phyloP scores from a whole-genome alignment of 2,888 invertebrate species.

The Callinectes sapidus region DNA sequence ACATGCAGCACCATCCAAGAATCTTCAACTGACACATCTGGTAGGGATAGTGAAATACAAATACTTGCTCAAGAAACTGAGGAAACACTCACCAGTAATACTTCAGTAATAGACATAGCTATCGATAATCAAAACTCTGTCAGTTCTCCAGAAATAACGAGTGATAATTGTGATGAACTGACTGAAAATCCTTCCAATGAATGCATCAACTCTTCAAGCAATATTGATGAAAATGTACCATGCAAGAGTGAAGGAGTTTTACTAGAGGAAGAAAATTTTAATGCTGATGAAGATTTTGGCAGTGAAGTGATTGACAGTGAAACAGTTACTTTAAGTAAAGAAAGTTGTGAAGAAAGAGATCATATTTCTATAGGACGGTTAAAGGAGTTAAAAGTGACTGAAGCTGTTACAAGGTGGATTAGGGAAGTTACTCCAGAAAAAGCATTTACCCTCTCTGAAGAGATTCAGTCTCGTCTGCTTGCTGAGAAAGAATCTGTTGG shows the following conservation, averaged over 20 bases:
- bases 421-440: conserved; percentile 72
- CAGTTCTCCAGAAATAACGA: conserved; percentile 10
- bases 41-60: conserved; percentile 23
- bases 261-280: conserved; percentile 19
- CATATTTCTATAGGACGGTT: conserved; percentile 44
- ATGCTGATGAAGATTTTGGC: conserved; percentile 2
- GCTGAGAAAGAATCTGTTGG: conserved; percentile 33
- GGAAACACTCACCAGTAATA: conserved; percentile 19
- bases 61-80: conserved; percentile 41
- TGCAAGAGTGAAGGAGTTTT: conserved; percentile 19
- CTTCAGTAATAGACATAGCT: background rate
- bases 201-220: conserved; percentile 1
- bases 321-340: conserved; percentile 34
- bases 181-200: conserved; percentile 19
- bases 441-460: conserved; percentile 68
- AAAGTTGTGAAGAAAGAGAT: conserved; percentile 35
- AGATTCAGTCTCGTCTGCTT: conserved; percentile 52
- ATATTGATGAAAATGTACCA: conserved; percentile 4
- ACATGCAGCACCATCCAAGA: background rate
- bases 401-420: conserved; percentile 72
- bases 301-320: background rate
- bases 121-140: conserved; percentile 15
- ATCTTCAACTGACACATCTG: conserved; percentile 18
- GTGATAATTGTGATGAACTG: conserved; percentile 5
- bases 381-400: conserved; percentile 70